Base-by-base conservation (phyloP, 2,113 vertebrate species). In the Cololabis saira region DNA sequence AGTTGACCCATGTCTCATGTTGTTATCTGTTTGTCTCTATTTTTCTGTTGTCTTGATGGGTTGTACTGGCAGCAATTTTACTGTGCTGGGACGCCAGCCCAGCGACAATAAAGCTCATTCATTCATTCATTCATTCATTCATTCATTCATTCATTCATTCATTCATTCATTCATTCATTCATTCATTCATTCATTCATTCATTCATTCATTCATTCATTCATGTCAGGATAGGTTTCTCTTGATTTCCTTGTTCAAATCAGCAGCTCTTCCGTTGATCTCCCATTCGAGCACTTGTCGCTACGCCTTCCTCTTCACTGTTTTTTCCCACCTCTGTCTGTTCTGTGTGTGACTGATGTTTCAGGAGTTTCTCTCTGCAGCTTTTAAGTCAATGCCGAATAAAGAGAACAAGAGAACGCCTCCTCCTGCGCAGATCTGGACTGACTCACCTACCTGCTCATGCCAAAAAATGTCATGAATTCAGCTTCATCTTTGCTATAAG, bases 271-370 rank as follows among this genome's bases (percentile, higher is more conserved):
- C 61, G 43, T 5, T 14, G 6, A 40, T 17, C 14, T 27, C 55
- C 41, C 19, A 14, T 73, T 45, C 22, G 14, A 66, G 19, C 49
- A 4, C 18, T n/a, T 21, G 41, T 51, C 42, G 10, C 15, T 43
- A 13, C 16, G n/a, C 45, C 9, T 15, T 27, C 19, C 24, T 33
- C 15, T 40, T 48, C 27, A 45, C 58, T 9, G 15, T 56, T 51
- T 37, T 27, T 49, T 61, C 33, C 21, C 54, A 49, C 41, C 27
- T 64, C 5, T 21, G 18, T 55, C 51, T 33, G 44, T 13, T 55
- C 51, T 33, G 44, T 13, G 51, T 61, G 61, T 30, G 13, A 14
- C 48, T 59, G 61, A 53, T 49, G 44, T 59, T 24, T 73, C 11
- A 1, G 13, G 52, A 14, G 12, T 8, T 45, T 43, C 33, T 45